Evolutionary conservation across 2,113 vertebrate genomes (phyloP).

Genomic region (Phoxinus phoxinus): DNA sequence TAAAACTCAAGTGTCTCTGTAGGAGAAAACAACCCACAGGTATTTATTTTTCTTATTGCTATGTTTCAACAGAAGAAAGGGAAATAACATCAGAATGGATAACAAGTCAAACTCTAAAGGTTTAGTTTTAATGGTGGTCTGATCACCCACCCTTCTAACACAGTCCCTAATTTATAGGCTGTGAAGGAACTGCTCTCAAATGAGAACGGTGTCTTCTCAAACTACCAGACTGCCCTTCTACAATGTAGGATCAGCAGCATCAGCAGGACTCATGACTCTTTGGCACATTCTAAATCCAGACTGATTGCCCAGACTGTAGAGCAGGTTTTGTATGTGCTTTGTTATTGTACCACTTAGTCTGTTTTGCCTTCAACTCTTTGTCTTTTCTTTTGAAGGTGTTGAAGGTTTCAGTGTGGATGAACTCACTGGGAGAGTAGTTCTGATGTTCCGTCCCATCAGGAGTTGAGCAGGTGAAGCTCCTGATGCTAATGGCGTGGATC

Average conservation of each 20-base stretch:
- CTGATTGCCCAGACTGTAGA: too few species aligned
- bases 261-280: too few species aligned
- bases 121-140: not conserved
- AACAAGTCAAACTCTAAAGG: not conserved
- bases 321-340: not conserved
- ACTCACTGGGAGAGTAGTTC: constrained; percentile 32
- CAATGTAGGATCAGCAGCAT: too few species aligned
- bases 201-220: not conserved
- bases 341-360: not conserved
- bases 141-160: not conserved
- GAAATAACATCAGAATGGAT: not conserved
- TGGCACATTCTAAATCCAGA: too few species aligned
- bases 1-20: too few species aligned
- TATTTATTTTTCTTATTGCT: not conserved
- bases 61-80: not conserved
- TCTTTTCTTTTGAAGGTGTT: not conserved
- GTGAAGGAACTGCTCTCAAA: not conserved
- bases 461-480: constrained; percentile 47
- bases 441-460: constrained; percentile 44
- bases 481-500: constrained; percentile 29
- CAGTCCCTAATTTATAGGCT: not conserved
- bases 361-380: not conserved
- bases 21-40: too few species aligned
- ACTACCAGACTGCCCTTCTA: not conserved
- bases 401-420: constrained; percentile 27